Base-by-base conservation (phyloP, 1,140 invertebrate species). In the Drosophila suzukii region DNA sequence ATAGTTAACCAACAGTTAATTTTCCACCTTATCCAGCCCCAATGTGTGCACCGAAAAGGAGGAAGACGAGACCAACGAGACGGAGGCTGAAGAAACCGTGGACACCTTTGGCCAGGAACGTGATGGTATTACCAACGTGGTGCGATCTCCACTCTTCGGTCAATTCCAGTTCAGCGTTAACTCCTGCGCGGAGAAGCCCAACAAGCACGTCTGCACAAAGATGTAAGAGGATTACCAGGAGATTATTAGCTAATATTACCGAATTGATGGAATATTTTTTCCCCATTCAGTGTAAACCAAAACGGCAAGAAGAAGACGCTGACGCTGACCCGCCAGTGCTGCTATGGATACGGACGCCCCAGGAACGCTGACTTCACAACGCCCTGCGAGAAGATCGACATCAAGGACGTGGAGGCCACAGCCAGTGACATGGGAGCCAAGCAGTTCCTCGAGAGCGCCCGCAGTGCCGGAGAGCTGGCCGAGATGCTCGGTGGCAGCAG, bases 301-400 rank as follows among this genome's bases (percentile, higher is more conserved):
- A 93, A 94, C 78, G 94, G 94, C 49, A 93, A 94, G 24, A 93
- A 93, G 72, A 94, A 94, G 86, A 95, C 94, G 17, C 82, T 94
- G 65, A 93, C 93, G 12, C 88, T 94, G 56, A 94, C 93, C 47
- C 94, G 94, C 57, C 94, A 94, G 80, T 95, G 95, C 75, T 95
- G 95, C 75, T 93, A 94, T 67, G 94, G 94, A 17, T 95, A 93
- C 89, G 89, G 92, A 58, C 92, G 94, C 60, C 83, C 92, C 54
- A 81, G 90, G 7, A 92, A 92, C 30, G 90, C 91, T 13, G 89
- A 89, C 76, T 92, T 78, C 91, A 92, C 67, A 93, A 94, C 85
- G 74, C 89, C 71, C 44, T 92, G 91, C 57, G 93, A 94, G 85
- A 92, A 94, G 92, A 91, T 93, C 27, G 92, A 94, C 44, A 91